Evolutionary conservation across 2,113 vertebrate genomes (phyloP).

Genomic region (Trichechus manatus): DNA sequence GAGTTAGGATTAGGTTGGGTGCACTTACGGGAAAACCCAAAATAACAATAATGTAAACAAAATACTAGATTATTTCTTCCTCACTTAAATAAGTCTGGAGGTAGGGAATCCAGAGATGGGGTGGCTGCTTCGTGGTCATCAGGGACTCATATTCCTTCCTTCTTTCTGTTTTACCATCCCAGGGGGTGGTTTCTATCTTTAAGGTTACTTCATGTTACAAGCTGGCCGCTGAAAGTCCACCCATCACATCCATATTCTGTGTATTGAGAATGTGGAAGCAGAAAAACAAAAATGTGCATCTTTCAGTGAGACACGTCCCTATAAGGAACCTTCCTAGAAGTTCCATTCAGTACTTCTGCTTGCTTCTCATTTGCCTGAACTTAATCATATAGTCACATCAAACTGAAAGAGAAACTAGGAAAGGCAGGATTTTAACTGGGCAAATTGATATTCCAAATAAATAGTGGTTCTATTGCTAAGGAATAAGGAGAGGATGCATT

Average conservation of each 20-base stretch:
- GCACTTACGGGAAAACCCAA: background rate
- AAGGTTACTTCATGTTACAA: background rate
- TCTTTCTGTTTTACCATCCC: background rate
- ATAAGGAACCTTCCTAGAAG: background rate
- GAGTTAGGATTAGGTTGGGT: background rate
- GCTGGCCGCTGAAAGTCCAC: background rate
- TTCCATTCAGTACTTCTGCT: background rate
- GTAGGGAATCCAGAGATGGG: background rate
- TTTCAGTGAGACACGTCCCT: background rate
- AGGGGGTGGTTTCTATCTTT: background rate
- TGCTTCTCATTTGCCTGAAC: constrained; percentile 4
- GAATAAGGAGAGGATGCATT: background rate
- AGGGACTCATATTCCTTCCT: background rate
- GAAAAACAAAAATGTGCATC: background rate
- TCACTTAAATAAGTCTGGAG: background rate
- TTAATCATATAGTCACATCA: background rate
- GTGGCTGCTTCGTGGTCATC: background rate
- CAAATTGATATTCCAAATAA: background rate
- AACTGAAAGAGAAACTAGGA: background rate
- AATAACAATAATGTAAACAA: background rate
- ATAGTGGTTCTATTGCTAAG: background rate
- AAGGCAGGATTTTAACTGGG: background rate
- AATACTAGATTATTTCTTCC: background rate
- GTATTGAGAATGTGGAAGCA: background rate
- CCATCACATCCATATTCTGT: background rate